Conservation (phyloP, 1,140 invertebrate genomes). For the Caerostris extrusa region DNA sequence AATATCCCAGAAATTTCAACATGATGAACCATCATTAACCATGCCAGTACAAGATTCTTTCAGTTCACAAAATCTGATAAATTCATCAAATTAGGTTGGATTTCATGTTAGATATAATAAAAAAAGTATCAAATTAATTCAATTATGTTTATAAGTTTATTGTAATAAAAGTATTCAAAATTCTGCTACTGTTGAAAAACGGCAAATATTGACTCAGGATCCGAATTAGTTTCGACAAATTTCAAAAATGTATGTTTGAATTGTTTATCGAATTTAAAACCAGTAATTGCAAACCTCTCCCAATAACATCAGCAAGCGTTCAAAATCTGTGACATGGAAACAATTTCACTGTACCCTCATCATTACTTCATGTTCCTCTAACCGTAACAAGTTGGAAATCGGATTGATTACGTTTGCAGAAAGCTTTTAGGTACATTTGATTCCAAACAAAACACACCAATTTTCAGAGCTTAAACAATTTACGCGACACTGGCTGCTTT, state of each 20-base stretch:
- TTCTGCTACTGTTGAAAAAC: too few relatives aligned
- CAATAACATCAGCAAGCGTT: neutral
- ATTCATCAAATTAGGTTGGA: too few relatives aligned
- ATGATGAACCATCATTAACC: too few relatives aligned
- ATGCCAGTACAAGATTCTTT: too few relatives aligned
- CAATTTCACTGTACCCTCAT: neutral
- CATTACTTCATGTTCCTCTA: neutral
- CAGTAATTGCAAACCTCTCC: constrained; percentile 7
- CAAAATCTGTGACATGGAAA: neutral
- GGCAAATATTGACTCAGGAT: too few relatives aligned
- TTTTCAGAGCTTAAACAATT: constrained; percentile 4
- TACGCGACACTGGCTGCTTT: neutral
- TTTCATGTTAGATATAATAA: too few relatives aligned
- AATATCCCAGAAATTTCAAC: too few relatives aligned
- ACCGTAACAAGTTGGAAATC: neutral
- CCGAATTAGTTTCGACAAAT: neutral
- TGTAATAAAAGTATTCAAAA: too few relatives aligned
- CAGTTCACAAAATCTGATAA: too few relatives aligned
- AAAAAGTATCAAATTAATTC: too few relatives aligned
- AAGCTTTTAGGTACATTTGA: constrained; percentile 13
- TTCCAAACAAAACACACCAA: constrained; percentile 3
- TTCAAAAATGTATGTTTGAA: neutral
- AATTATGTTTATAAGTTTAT: too few relatives aligned
- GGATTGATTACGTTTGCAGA: neutral
- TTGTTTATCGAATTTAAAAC: constrained; percentile 3